Base-by-base conservation (phyloP, 2,888 invertebrate species). In the Agriopis aurantiaria region DNA sequence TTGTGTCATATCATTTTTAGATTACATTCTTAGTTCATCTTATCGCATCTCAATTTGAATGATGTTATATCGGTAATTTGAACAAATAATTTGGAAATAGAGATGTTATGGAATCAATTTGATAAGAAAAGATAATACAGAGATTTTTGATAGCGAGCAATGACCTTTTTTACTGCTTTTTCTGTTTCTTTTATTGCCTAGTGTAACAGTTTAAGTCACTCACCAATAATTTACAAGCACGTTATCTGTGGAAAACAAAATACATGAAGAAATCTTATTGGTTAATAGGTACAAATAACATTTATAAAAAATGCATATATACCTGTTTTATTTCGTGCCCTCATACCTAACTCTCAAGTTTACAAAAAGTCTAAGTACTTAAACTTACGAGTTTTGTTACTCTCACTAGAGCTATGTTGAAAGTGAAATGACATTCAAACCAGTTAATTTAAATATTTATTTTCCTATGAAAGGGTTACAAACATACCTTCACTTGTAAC, bases 381-480 rank as follows among this genome's bases (percentile, higher is more conserved):
- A 11, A 8, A 56, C 14, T 46, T 8, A 48, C 6, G 12, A 11
- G 3, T 40, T 46, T 55, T 55, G 3, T 55, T 41, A 14, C 45
- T 17, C 33, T 59, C 33, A 52, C 58, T 56, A 52, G 57, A 78
- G 33, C 40, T 41, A 46, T 5, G 14, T 68, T 66, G 80, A 88
- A 82, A 87, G 84, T 85, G 81, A 87, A 84, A 85, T 71, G 77
- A 72, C 73, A 78, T 76, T 73, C 65, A 79, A 76, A 69, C 62
- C 65, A 62, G 61, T 69, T 73, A 80, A 80, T 78, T 73, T 60
- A 72, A 80, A 80, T 90, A 81, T 92, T 92, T 89, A 83, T 84
- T 84, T 91, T 88, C 80, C 81, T 80, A 78, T 77, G 75, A 90
- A 91, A 87, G 87, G 92, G 86, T 89, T 60, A 64, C 70, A 58